These are phyloP conservation scores for Nerophis ophidion DNA, from an alignment of 2,113 vertebrate species.

Conservation along the genomic window DNA sequence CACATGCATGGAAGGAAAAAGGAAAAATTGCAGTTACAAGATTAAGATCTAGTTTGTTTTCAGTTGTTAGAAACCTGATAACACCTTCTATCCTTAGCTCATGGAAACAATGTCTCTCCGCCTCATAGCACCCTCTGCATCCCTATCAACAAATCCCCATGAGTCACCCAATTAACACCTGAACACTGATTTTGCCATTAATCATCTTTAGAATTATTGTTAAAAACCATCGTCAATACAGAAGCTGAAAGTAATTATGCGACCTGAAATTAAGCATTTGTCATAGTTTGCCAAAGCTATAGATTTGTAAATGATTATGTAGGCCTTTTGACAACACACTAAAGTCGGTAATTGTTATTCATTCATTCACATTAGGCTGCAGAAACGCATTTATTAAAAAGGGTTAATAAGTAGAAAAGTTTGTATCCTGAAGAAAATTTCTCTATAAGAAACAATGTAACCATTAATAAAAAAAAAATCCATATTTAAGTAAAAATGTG, in stretches of 20 bases:
- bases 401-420: too few relatives aligned
- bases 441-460: too few relatives aligned
- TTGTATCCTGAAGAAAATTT: too few relatives aligned
- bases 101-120: slow-evolving; percentile 32
- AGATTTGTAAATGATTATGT: too few relatives aligned
- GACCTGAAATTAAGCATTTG: background rate
- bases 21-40: slow-evolving; percentile 7
- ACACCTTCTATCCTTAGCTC: slow-evolving; percentile 27
- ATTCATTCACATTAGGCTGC: too few relatives aligned
- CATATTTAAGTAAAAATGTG: too few relatives aligned
- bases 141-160: slow-evolving; percentile 12
- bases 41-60: slow-evolving; percentile 16
- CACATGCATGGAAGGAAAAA: slow-evolving; percentile 1
- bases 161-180: background rate
- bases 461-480: too few relatives aligned
- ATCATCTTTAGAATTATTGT: background rate
- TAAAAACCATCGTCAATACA: background rate
- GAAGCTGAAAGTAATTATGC: background rate
- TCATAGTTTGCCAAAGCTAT: background rate
- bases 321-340: too few relatives aligned
- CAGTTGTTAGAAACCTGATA: slow-evolving; percentile 16
- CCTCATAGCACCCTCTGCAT: slow-evolving; percentile 4
- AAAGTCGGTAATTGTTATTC: too few relatives aligned
- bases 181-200: background rate
- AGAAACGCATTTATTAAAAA: too few relatives aligned